Evolutionary conservation across 2,888 invertebrate species (phyloP), one percentile per base, ranked within the genome.

Genomic region (Campoletis raptor): DNA sequence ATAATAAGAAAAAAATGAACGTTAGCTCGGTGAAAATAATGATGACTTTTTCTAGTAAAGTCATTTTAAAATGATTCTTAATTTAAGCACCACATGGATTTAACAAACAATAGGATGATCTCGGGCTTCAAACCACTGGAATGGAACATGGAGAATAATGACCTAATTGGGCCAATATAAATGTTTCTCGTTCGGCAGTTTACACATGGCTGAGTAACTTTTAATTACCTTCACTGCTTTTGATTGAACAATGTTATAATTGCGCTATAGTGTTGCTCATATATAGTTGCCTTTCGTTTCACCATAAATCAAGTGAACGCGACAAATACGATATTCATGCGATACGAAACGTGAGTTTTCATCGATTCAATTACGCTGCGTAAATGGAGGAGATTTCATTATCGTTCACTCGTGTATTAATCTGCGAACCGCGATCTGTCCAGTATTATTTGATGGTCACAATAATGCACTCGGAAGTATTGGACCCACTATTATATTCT

Each of bases 161-260:
- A 24, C 57, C 30, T 9, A 36, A 78, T 67, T 52, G 8, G 42
- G 78, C 52, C 67, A 67, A 52, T 66, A 52, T 77, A 66, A 66
- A 15, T 57, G 67, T 57, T 24, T 30, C 42, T 42, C 4, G n/a
- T 54, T 10, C 40, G 77, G 48, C 69, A 36, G 40, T 69, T 21
- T 79, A 54, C 5, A 40, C 79, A 57, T 24, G 42, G 69, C 42
- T 69, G 79, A 79, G 40, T 54, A 57, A 79, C 40, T 54, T 57
- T 79, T 48, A 61, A 82, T 76, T 76, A 69, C 76, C 79, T 61
- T 45, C 30, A n/a, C 15, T 40, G 54, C n/a, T 36, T 70, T 64
- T 61, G 76, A 81, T 77, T 45, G 57, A 70, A 70, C 70, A 15
- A 72, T 36, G 64, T 73, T 77, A 70, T 77, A 61, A 70, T 81